Conservation (phyloP, 2,797 vertebrate species). For the Acropternis orthonyx region DNA sequence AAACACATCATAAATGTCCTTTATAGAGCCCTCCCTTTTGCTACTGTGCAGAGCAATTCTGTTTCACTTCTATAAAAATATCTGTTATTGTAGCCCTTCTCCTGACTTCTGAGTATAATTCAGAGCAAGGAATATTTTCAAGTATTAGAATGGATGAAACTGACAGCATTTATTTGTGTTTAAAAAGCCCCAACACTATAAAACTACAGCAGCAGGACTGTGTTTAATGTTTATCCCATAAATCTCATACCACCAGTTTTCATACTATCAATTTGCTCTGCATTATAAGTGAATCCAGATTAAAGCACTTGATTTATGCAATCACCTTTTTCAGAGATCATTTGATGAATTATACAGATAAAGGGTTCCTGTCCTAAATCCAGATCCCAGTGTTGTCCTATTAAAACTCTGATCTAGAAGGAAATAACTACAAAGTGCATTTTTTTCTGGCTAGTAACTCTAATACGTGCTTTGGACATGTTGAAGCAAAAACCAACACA, state of each 20-base stretch:
- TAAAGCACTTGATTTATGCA: not conserved
- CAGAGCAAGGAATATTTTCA: not conserved
- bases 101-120: not conserved
- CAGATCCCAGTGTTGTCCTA: not conserved
- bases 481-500: not conserved
- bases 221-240: not conserved
- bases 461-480: not conserved
- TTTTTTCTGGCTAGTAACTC: not conserved
- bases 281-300: not conserved
- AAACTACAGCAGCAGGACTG: not conserved
- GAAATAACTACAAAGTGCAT: not conserved
- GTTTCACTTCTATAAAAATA: not conserved
- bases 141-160: not conserved
- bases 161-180: not conserved
- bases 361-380: not conserved
- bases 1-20: not conserved
- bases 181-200: fast-evolving
- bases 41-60: not conserved
- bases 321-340: not conserved
- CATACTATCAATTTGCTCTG: not conserved
- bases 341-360: not conserved
- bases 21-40: not conserved
- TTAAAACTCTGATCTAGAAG: not conserved
- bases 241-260: not conserved
- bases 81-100: not conserved